A percentile compares a stretch with the other conserved stretches of the same genome.
phyloP scores from a whole-genome alignment of 2,888 invertebrate genomes.

The Anthrax anthrax region DNA sequence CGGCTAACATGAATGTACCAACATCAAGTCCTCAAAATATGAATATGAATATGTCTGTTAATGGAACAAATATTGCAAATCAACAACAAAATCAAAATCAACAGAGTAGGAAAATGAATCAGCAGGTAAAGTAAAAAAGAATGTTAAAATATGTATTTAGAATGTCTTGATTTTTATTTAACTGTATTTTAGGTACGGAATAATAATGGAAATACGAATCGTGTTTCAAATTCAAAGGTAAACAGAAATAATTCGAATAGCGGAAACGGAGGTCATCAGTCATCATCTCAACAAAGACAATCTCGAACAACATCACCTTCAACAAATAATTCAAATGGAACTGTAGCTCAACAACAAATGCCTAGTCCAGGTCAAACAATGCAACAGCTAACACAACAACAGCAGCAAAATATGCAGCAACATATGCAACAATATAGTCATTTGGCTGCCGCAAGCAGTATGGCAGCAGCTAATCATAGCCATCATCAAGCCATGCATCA shows the following conservation, averaged over 20 bases:
- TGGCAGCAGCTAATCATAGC: slow-evolving; percentile 17
- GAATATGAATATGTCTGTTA: slow-evolving; percentile 22
- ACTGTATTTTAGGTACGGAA: slow-evolving; percentile 5
- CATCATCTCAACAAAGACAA: slow-evolving; percentile 23
- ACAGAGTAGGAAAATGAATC: slow-evolving; percentile 25
- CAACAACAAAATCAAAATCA: slow-evolving; percentile 16
- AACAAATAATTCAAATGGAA: slow-evolving; percentile 14
- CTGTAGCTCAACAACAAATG: slow-evolving; percentile 20
- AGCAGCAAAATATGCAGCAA: slow-evolving; percentile 20
- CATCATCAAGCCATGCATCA: slow-evolving; percentile 35
- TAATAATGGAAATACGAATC: slow-evolving; percentile 20
- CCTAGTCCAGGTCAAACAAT: slow-evolving; percentile 22
- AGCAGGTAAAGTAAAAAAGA: slow-evolving; percentile 20
- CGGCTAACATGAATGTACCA: slow-evolving; percentile 28
- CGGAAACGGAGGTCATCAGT: slow-evolving; percentile 9
- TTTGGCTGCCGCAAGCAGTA: slow-evolving; percentile 16
- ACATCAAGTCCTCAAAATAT: slow-evolving; percentile 37
- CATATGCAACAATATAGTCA: slow-evolving; percentile 23
- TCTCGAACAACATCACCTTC: slow-evolving; percentile 33
- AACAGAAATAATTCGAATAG: slow-evolving; percentile 19
- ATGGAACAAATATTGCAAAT: slow-evolving; percentile 16
- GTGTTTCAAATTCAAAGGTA: slow-evolving; percentile 31
- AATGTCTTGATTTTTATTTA: background rate
- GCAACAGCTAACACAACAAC: slow-evolving; percentile 19
- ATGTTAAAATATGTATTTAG: background rate